Evolutionary conservation across 2,113 vertebrate genomes (phyloP), one percentile per base, ranked within the genome.

Genomic region (Ginglymostoma cirratum): DNA sequence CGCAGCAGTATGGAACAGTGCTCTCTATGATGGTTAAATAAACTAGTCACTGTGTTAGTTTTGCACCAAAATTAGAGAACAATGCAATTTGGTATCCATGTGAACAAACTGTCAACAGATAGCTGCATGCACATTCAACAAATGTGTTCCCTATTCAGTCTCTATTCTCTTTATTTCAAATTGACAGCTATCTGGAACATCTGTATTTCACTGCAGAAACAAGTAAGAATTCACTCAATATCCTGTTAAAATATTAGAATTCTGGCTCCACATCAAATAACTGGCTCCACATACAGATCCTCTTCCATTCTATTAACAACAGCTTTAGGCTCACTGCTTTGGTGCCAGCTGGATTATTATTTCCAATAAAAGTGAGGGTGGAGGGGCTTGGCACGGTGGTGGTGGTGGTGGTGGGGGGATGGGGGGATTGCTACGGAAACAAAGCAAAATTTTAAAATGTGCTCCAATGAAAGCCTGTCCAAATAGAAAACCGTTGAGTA

Each of bases 211-310:
- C 38, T 83, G 15, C 38, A 42, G 80, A n/a, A 83, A 83, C 80
- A 83, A 42, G 80, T 6, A 83, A 42, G 38, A 83, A 83, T 83
- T 45, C 38, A 38, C 78, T 15, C 38, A 83, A 83, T 83, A 83
- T 83, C 80, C 80, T 83, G 80, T 45, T 42, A 83, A 45, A 83
- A 83, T 83, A 4, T 17, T 45, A 17, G 80, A 83, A 83, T 83
- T 83, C 80, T 83, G 80, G 38, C 42, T 83, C 80, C 80, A 83
- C 80, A 83, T 83, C 80, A 83, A 38, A 83, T 83, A 83, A 19
- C 80, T 83, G 80, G 38, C 80, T 83, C 80, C 80, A 83, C 38
- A 42, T 45, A 38, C 42, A 83, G 42, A 83, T 83, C n/a, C 38
- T 45, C 17, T 83, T 42, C 80, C 4, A 83, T 83, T 83, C 38